Evolutionary conservation across 1,140 invertebrate genomes (phyloP).

Genomic region (Saccostrea glomerata): DNA sequence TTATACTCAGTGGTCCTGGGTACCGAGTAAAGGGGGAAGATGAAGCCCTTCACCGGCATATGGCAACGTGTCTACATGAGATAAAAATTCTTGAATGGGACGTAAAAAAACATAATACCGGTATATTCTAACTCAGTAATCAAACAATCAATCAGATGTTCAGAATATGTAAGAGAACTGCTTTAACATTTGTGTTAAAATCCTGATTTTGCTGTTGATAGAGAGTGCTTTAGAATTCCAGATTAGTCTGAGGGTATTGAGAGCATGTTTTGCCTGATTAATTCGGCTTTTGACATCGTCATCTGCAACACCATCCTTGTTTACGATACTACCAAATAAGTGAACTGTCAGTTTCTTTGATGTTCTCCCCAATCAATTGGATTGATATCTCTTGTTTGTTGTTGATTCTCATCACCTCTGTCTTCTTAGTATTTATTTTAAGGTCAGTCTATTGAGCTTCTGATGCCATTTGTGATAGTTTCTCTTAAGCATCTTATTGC

Average conservation of each 20-base stretch:
- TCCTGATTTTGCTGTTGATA: conserved; percentile 43
- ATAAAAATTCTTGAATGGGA: no score
- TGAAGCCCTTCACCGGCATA: no score
- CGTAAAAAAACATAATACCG: no score
- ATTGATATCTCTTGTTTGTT: no score
- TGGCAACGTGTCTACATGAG: no score
- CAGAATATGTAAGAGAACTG: no score
- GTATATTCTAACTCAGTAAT: no score
- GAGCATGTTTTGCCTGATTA: conserved; percentile 1
- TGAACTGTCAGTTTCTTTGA: conserved; percentile 49
- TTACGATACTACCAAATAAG: conserved; percentile 48
- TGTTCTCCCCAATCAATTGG: conserved; percentile 17
- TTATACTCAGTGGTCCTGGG: no score
- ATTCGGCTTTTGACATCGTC: conserved; percentile 44
- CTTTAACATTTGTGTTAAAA: no score
- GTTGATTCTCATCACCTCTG: background rate
- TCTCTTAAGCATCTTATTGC: conserved; percentile 27
- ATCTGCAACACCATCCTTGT: conserved; percentile 35
- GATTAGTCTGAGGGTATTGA: no score
- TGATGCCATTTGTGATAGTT: background rate
- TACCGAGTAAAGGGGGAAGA: no score
- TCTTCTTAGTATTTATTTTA: conserved; percentile 47
- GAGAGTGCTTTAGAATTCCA: conserved; percentile 34
- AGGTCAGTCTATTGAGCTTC: conserved; percentile 25
- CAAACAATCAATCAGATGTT: no score